phyloP scores from a whole-genome alignment of 1,140 invertebrate genomes.

The Macrocentrus cingulum region DNA sequence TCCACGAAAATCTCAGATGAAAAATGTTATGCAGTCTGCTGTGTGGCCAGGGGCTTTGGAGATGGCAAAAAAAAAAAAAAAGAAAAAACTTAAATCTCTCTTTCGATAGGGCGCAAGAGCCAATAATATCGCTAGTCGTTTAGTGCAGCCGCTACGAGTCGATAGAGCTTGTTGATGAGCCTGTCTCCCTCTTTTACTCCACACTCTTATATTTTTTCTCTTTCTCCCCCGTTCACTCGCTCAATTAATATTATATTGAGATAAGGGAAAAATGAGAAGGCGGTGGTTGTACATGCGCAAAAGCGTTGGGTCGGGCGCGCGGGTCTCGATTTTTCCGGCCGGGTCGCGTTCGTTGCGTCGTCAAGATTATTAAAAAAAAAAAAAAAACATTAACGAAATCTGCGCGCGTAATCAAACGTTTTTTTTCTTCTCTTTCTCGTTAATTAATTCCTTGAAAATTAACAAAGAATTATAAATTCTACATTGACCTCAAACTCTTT shows the following conservation, averaged over 20 bases:
- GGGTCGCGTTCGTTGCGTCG: conserved; percentile 5
- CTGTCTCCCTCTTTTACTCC: conserved; percentile 20
- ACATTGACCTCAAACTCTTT: too few species aligned
- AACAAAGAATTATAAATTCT: conserved; percentile 8
- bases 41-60: conserved; percentile 1
- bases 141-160: conserved; percentile 12
- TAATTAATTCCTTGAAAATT: conserved; percentile 20
- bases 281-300: conserved; percentile 26
- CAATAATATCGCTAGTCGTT: conserved; percentile 1
- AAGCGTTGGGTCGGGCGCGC: conserved; percentile 15
- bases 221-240: neutral
- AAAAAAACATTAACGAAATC: neutral
- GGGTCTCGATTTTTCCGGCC: conserved; percentile 22
- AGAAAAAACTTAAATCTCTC: conserved; percentile 22
- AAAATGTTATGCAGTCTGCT: conserved; percentile 25
- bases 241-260: conserved; percentile 25
- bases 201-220: conserved; percentile 9
- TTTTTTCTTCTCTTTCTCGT: conserved; percentile 10
- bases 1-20: conserved; percentile 25
- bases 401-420: conserved; percentile 14
- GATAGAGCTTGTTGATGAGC: conserved; percentile 16
- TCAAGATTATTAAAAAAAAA: conserved; percentile 11
- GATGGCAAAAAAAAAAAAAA: conserved; percentile 17
- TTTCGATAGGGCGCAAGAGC: conserved; percentile 13
- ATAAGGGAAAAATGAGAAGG: conserved; percentile 35